Conservation (phyloP, 2,888 invertebrate genomes). For the Mythimna pallens region DNA sequence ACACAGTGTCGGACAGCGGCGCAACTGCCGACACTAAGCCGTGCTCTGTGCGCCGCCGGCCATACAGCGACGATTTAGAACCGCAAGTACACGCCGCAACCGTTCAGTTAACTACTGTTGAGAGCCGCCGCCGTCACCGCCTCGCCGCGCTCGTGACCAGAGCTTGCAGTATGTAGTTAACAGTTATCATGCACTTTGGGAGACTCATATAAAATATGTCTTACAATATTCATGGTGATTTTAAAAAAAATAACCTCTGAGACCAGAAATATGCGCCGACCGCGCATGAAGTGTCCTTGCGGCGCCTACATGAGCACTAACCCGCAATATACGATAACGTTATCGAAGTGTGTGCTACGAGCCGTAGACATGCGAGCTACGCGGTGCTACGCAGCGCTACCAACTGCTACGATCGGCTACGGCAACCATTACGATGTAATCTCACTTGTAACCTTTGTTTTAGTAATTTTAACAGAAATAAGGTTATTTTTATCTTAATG, state of each 20-base stretch:
- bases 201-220: neutral
- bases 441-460: conserved; percentile 13
- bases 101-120: conserved; percentile 6
- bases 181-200: neutral
- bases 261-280: neutral
- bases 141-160: neutral
- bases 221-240: neutral
- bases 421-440: conserved; percentile 26
- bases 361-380: conserved; percentile 47
- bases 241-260: no score
- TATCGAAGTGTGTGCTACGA: conserved; percentile 39
- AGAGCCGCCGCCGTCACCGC: neutral
- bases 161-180: neutral
- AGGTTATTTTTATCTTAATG: conserved; percentile 3
- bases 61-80: neutral
- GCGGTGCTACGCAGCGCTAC: conserved; percentile 39
- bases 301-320: neutral
- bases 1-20: neutral
- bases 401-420: conserved; percentile 23
- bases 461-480: neutral
- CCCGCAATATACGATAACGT: conserved; percentile 3
- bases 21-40: conserved; percentile 7
- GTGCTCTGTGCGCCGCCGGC: conserved; percentile 1
- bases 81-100: conserved; percentile 11
- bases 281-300: conserved; percentile 3